Conservation (phyloP, 2,113 vertebrate genomes). For the Pituophis catenifer region DNA sequence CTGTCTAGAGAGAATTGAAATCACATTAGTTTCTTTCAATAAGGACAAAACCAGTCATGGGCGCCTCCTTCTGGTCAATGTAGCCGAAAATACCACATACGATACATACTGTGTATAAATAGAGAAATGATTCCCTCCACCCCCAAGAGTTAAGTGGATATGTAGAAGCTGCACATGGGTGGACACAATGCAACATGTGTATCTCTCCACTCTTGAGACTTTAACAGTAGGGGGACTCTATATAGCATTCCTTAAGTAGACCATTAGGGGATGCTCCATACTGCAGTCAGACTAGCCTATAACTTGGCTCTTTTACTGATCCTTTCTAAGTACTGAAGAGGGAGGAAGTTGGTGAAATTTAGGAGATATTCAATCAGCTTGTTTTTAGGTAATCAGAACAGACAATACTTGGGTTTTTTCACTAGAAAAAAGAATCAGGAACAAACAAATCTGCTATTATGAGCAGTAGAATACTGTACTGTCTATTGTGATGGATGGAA, state of each 20-base stretch:
- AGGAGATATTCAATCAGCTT: neutral
- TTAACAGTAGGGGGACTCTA: neutral
- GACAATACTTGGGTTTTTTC: neutral
- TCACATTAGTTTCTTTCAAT: neutral
- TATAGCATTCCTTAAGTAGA: neutral
- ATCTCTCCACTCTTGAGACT: neutral
- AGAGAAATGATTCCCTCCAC: neutral
- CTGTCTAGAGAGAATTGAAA: neutral
- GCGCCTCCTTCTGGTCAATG: neutral
- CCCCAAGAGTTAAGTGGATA: neutral
- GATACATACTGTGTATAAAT: neutral
- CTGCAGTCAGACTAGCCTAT: neutral
- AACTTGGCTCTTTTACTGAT: neutral
- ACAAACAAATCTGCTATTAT: neutral
- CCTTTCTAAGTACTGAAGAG: neutral
- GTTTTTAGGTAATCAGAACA: neutral
- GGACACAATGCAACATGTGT: neutral
- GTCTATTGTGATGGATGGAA: neutral
- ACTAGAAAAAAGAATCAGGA: neutral
- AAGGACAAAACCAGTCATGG: neutral
- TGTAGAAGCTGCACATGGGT: neutral
- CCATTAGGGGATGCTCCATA: neutral
- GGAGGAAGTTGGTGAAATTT: neutral
- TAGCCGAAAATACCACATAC: neutral
- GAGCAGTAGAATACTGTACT: neutral